Evolutionary conservation across 2,888 invertebrate species (phyloP).

Genomic region (Orchesellides sinensis): DNA sequence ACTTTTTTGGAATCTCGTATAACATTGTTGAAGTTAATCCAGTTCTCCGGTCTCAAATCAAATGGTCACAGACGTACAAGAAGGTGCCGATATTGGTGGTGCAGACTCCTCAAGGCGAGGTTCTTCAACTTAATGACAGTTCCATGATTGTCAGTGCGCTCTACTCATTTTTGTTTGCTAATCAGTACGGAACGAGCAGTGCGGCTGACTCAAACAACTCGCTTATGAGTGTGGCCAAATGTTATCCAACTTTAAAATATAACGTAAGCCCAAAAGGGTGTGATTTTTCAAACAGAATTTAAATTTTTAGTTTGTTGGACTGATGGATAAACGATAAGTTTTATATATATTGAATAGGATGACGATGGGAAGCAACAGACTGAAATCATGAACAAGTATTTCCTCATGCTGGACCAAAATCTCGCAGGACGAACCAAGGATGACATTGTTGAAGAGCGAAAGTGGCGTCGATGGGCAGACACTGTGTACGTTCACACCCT

Average conservation of each 20-base stretch:
- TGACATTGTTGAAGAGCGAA: constrained; percentile 84
- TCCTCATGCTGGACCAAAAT: constrained; percentile 86
- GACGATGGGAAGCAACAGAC: constrained; percentile 83
- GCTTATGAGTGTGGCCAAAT: constrained; percentile 85
- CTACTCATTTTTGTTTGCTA: constrained; percentile 83
- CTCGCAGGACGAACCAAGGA: constrained; percentile 75
- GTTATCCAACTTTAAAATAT: constrained; percentile 85
- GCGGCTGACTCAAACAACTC: constrained; percentile 80
- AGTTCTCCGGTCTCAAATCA: constrained; percentile 91
- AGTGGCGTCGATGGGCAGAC: constrained; percentile 98
- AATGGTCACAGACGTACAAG: constrained; percentile 91
- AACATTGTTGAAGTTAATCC: constrained; percentile 98
- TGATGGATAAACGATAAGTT: not conserved
- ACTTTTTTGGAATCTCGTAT: constrained; percentile 95
- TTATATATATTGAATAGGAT: constrained; percentile 77
- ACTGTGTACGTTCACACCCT: constrained; percentile 92
- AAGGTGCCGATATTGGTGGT: constrained; percentile 96
- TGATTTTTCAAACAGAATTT: no score
- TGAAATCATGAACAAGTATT: constrained; percentile 93
- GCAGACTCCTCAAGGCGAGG: constrained; percentile 78
- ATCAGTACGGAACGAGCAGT: not conserved
- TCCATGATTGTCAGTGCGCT: constrained; percentile 94
- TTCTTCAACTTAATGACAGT: constrained; percentile 93
- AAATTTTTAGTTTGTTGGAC: no score
- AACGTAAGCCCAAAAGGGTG: constrained; percentile 74